Percentiles rank a stretch among this genome's conserved stretches.
Conservation (phyloP, 2,797 vertebrate species). For the Limosa lapponica region DNA sequence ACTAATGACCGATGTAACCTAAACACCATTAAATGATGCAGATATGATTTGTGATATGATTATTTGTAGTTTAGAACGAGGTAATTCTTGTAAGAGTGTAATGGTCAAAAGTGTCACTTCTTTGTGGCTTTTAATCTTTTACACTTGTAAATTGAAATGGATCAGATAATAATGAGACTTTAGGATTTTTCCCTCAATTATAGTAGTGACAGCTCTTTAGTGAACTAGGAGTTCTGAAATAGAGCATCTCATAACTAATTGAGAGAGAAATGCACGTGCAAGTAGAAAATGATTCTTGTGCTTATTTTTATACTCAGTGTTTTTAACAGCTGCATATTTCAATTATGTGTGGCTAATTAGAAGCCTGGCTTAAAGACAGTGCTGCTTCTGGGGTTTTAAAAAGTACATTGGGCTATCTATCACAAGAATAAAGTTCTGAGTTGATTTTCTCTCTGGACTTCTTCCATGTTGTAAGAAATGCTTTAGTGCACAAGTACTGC, state of each 20-base stretch:
- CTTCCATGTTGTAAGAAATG: background rate
- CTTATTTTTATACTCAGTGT: conserved; percentile 46
- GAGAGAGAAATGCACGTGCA: conserved; percentile 26
- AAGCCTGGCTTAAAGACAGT: conserved; percentile 24
- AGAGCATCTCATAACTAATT: conserved; percentile 2
- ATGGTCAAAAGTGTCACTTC: background rate
- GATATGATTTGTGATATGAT: background rate
- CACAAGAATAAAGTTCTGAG: background rate
- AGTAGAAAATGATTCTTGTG: conserved; percentile 17
- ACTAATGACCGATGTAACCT: background rate
- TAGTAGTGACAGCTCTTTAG: background rate
- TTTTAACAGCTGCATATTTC: conserved; percentile 51
- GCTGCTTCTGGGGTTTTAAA: background rate
- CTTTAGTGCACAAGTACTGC: background rate
- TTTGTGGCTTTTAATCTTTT: background rate
- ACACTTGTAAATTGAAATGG: background rate
- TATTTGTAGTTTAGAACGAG: background rate
- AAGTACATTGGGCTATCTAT: background rate
- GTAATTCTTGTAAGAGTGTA: background rate
- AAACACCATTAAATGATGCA: background rate
- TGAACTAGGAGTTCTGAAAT: conserved; percentile 20
- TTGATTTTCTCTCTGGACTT: background rate
- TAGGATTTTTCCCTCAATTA: background rate
- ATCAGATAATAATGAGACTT: background rate
- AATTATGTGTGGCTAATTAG: conserved; percentile 25